Evolutionary conservation across 1,140 invertebrate genomes (phyloP), one percentile per base, ranked within the genome.

Genomic region (Lordiphosa clarofinis): DNA sequence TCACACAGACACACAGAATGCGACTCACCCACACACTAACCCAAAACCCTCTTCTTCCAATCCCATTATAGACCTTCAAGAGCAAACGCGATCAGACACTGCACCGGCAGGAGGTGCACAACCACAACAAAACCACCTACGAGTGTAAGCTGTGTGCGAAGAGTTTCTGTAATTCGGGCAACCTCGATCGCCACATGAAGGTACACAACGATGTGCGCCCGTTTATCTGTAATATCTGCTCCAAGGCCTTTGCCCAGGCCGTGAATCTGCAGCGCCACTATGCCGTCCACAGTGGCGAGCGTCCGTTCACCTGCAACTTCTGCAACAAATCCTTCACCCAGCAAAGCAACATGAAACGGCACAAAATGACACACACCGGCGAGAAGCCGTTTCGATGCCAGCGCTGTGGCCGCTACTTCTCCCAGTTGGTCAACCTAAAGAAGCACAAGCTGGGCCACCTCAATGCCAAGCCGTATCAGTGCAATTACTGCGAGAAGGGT

Each of bases 311-410:
- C 35, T 89, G 88, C 50, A 84, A 70, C 37, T 87, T 88, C 47
- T 89, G 88, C 74, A 73, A 84, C 40, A 89, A 89, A 68, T 84
- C 84, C 39, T 89, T 89, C 47, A 89, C 88, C 36, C 88, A 89
- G 67, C 87, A 88, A 49, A 87, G 87, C 56, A 89, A 89, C 63
- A 86, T 89, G 84, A 88, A 86, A 42, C 87, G 87, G 39, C 88
- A 89, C 69, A 82, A 89, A 66, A 82, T 89, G 65, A 87, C 73
- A 70, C 88, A 89, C 58, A 89, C 88, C n/a, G 87, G 88, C 33
- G 86, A 88, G 50, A 88, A 89, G 48, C 88, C 88, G 42, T 89
- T 89, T 44, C 79, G 86, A 2, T 89, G 88, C 47, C 86, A 88
- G 55, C 65, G 82, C 4, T 89, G 88, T 50, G 84, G 78, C 28